These are phyloP conservation scores for Phania funesta DNA, from an alignment of 2,888 invertebrate species.

Conservation along the genomic window DNA sequence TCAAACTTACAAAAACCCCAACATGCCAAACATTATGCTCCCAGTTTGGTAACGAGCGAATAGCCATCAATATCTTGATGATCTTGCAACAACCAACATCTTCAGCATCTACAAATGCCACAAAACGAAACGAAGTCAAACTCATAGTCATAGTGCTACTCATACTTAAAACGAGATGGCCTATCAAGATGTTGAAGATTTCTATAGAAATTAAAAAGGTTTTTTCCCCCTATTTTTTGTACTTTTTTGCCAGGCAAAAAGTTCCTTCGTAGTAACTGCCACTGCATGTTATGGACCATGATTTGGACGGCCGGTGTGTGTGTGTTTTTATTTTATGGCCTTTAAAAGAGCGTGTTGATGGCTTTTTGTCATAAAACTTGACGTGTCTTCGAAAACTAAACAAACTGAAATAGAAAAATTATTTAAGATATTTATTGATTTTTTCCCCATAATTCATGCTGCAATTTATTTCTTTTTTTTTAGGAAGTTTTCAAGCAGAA, in stretches of 20 bases:
- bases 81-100: constrained; percentile 51
- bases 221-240: constrained; percentile 18
- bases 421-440: constrained; percentile 49
- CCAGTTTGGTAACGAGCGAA: constrained; percentile 55
- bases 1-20: constrained; percentile 8
- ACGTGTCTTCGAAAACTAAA: constrained; percentile 6
- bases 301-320: neutral
- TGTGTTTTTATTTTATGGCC: constrained; percentile 14
- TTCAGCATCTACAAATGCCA: constrained; percentile 10
- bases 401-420: constrained; percentile 28
- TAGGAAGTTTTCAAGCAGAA: constrained; percentile 27
- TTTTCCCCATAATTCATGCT: constrained; percentile 3
- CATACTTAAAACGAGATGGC: neutral
- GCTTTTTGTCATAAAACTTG: constrained; percentile 46
- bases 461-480: neutral
- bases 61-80: constrained; percentile 57
- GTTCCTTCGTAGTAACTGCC: constrained; percentile 5
- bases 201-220: constrained; percentile 56
- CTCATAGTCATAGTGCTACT: neutral
- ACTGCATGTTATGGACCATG: neutral
- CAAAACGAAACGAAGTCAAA: constrained; percentile 4
- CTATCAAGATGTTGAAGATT: constrained; percentile 46
- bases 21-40: constrained; percentile 39
- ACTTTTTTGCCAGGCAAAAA: neutral
- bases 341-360: constrained; percentile 53